A percentile compares a stretch with the other conserved stretches of the same genome.
Conservation (phyloP, 2,888 invertebrate genomes). For the Griposia aprilina region DNA sequence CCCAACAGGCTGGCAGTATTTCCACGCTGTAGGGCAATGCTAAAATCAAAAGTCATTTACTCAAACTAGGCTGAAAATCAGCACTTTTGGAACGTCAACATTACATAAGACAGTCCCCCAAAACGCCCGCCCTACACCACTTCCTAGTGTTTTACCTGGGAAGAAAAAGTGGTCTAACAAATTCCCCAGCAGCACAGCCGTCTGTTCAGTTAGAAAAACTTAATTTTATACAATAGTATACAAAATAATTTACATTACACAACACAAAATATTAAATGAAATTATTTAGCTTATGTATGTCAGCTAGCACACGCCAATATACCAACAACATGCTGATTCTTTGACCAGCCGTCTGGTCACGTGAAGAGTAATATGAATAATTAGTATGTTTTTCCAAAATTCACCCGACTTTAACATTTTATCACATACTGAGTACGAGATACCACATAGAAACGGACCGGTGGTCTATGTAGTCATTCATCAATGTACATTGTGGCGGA, state of each 20-base stretch:
- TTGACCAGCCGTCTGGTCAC: not conserved
- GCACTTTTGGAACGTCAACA: not conserved
- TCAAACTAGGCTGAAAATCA: not conserved
- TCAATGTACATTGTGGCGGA: not conserved
- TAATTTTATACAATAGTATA: no score
- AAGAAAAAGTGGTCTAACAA: not conserved
- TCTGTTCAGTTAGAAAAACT: not conserved
- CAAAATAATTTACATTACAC: no score
- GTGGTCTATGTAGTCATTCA: not conserved
- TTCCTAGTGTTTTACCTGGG: not conserved
- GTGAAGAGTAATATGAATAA: not conserved
- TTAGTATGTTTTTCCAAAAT: not conserved
- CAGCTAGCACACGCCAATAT: no score
- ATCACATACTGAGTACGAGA: not conserved
- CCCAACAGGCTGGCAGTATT: not conserved
- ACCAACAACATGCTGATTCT: no score
- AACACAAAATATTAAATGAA: not conserved
- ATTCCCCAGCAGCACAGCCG: not conserved
- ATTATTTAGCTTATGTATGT: no score
- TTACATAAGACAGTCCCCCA: not conserved
- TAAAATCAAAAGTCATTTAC: not conserved
- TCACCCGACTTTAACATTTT: not conserved
- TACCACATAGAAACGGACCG: not conserved
- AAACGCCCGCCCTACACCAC: not conserved
- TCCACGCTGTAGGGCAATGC: not conserved